Evolutionary conservation across 2,113 vertebrate species (phyloP), one percentile per base, ranked within the genome.

Genomic region (Gallinago undulata): DNA sequence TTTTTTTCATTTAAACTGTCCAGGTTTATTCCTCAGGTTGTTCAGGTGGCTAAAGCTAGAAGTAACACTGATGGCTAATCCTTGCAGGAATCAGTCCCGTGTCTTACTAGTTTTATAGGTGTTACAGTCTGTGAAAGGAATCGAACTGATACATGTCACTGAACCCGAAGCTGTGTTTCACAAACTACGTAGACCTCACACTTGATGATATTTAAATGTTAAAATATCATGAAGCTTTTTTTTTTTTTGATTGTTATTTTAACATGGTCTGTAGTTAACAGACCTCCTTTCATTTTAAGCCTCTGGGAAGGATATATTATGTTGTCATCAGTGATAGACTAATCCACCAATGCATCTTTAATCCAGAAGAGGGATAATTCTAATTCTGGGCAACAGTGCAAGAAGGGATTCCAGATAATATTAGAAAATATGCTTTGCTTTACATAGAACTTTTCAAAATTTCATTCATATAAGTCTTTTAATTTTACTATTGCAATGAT

Each of bases 311-410:
- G 96, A 95, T 97, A 91, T 95, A 97, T 97, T 96, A 92, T 97
- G 96, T 95, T 97, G 97, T 97, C 97, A 97, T 98, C 97, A 97
- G 92, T 93, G 97, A 97, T 88, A 97, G 97, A 97, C 96, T 98
- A 98, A 97, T 98, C 96, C 97, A 97, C 78, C 94, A 93, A 91
- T 97, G 95, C 95, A 97, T 84, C 80, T 95, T 94, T 98, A 97
- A 97, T 96, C 97, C 92, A 97, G 85, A 95, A 92, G 95, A 96
- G 96, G 97, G 97, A 97, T 97, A 98, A 97, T 97, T 97, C 97
- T 95, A 97, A 96, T 97, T 97, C 94, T 60, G 93, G 95, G 96
- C 97, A 97, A 91, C 74, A 89, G 96, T 97, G 95, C 93, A 97
- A 92, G 72, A 96, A 95, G 70, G 91, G 94, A 96, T 98, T 97